These are phyloP conservation scores for Neodon shergylaensis DNA, from an alignment of 2,113 vertebrate species.

Conservation along the genomic window DNA sequence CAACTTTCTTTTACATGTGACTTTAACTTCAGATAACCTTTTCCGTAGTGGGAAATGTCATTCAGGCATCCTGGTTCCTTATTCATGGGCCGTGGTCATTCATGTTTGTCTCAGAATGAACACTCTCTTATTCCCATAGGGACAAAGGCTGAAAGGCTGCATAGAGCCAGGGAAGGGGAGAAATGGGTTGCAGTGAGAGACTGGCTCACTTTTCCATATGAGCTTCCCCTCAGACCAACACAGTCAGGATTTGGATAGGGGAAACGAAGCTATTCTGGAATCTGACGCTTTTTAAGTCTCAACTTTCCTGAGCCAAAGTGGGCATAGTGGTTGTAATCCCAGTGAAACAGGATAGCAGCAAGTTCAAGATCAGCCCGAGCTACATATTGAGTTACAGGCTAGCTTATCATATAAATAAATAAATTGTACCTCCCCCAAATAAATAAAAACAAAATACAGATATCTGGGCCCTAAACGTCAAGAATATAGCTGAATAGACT, in stretches of 20 bases:
- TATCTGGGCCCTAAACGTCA: neutral
- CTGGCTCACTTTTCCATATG: neutral
- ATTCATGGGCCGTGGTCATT: neutral
- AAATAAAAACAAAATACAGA: neutral
- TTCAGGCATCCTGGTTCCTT: neutral
- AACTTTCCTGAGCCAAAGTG: neutral
- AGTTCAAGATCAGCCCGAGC: neutral
- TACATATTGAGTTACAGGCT: neutral
- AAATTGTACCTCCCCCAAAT: neutral
- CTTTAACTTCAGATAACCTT: neutral
- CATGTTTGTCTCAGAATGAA: neutral
- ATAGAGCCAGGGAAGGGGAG: neutral
- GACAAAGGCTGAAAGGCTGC: neutral
- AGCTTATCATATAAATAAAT: neutral
- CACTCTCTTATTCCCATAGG: neutral
- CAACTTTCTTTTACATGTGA: neutral
- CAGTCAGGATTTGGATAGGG: neutral
- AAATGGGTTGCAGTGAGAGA: neutral
- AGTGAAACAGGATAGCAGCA: neutral
- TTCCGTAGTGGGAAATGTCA: neutral
- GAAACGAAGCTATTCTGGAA: neutral
- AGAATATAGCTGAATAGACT: neutral
- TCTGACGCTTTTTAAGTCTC: neutral
- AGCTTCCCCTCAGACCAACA: neutral
- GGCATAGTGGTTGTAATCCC: neutral